Evolutionary conservation across 2,797 vertebrate genomes (phyloP), one percentile per base, ranked within the genome.

Genomic region (Rhinella marina): DNA sequence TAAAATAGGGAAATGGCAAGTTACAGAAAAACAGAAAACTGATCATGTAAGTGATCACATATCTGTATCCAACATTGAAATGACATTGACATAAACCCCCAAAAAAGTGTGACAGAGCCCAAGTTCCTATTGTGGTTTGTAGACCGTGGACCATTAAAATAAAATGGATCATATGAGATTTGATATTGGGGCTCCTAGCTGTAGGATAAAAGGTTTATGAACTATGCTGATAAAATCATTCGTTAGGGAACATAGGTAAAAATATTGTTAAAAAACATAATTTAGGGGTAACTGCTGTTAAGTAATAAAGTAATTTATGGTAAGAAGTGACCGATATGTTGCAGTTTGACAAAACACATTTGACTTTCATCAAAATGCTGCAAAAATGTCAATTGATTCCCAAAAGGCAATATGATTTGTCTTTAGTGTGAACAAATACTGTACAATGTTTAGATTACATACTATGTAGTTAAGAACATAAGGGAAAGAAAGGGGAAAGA

Each of bases 1-100:
- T 95, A 94, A 90, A 80, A 84, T 85, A 89, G 88, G 88, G 88
- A 86, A 79, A 89, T 89, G 88, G 88, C 88, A 89, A 80, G 81
- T 92, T 95, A 96, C 81, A 89, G 88, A 89, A 89, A 89, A 89
- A 97, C 94, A 96, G 97, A 94, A 94, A 94, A 96, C 93, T 93
- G 94, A 95, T 93, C 94, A 92, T 91, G 93, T 93, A 95, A 93
- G 94, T 94, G 95, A 94, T 95, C 95, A 95, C 94, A 95, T 95
- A 95, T 93, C 94, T 92, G 93, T 95, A 95, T 93, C 94, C 94
- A 95, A 96, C 94, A 95, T 91, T 92, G 92, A 92, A 90, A 93
- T 91, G 92, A 95, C 94, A 94, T 85, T 92, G 91, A 94, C 91
- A 83, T 68, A 82, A 29, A 95, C 91, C 94, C 94, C 68, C 92